Percentiles rank a stretch among this genome's conserved stretches.
phyloP scores from a whole-genome alignment of 2,113 vertebrate genomes.

The Thryonomys swinderianus region DNA sequence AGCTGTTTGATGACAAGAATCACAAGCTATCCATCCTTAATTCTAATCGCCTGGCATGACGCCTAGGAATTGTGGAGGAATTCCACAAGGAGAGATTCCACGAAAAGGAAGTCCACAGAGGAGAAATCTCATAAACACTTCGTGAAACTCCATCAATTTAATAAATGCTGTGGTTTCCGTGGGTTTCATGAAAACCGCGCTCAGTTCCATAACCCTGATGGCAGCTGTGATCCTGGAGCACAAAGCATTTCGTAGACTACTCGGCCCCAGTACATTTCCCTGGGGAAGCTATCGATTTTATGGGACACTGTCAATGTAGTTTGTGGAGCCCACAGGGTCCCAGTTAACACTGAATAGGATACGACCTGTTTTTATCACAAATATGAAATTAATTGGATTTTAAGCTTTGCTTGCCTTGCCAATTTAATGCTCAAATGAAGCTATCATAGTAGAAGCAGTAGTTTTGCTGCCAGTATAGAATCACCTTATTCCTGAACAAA shows the following conservation, averaged over 20 bases:
- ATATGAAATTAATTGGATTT: slow-evolving; percentile 72
- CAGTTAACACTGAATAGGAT: slow-evolving; percentile 24
- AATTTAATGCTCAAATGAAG: slow-evolving; percentile 50
- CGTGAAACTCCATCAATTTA: neutral
- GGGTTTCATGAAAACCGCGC: neutral
- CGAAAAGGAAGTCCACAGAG: neutral
- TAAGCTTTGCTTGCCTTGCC: slow-evolving; percentile 51
- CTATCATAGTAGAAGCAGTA: neutral
- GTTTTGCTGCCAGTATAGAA: neutral
- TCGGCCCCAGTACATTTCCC: slow-evolving; percentile 48
- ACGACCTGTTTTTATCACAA: slow-evolving; percentile 62
- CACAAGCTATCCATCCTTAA: neutral
- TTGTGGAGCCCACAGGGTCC: neutral
- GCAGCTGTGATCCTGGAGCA: slow-evolving; percentile 13
- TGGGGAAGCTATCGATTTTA: slow-evolving; percentile 53
- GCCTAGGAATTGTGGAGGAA: neutral
- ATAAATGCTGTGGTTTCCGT: neutral
- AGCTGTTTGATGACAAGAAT: slow-evolving; percentile 3
- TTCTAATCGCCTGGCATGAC: neutral
- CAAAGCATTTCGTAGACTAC: slow-evolving; percentile 5
- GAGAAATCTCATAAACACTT: neutral
- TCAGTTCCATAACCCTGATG: neutral
- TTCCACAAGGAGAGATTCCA: neutral
- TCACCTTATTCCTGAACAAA: neutral
- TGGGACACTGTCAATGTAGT: slow-evolving; percentile 39